Conservation (phyloP, 2,888 invertebrate genomes). For the Phytoseiulus persimilis region DNA sequence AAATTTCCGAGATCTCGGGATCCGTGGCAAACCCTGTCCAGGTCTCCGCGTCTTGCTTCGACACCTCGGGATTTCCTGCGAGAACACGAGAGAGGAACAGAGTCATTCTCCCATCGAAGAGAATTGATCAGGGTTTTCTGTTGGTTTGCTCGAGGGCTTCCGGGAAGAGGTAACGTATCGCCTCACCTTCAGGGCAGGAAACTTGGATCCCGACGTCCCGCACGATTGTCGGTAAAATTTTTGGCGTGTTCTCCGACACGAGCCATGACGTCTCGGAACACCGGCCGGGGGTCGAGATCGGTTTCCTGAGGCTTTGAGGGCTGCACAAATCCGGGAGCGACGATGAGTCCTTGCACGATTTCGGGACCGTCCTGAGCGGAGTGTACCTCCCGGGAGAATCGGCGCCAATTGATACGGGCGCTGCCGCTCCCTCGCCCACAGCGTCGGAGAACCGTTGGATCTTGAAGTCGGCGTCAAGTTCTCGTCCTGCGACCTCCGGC, state of each 20-base stretch:
- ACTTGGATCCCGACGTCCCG: not conserved
- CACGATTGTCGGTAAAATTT: not conserved
- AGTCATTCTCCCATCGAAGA: no score
- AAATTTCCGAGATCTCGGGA: not conserved
- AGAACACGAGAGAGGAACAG: no score
- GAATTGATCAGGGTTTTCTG: no score
- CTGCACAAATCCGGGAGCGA: not conserved
- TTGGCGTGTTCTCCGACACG: not conserved
- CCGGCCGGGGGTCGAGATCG: not conserved
- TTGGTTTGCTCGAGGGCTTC: no score
- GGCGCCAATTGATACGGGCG: not conserved
- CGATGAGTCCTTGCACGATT: not conserved
- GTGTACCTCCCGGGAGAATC: not conserved
- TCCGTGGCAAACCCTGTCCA: not conserved
- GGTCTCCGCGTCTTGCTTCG: not conserved
- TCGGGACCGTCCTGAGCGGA: not conserved
- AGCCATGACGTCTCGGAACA: conserved; percentile 9
- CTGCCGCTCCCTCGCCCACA: not conserved
- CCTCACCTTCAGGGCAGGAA: not conserved
- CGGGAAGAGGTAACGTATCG: not conserved
- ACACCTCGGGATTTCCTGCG: not conserved
- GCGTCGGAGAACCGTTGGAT: no score
- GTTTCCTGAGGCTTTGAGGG: not conserved
- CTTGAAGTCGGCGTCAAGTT: no score
- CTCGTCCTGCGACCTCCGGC: not conserved